phyloP scores from a whole-genome alignment of 2,888 invertebrate genomes.

The Agrilus mali region DNA sequence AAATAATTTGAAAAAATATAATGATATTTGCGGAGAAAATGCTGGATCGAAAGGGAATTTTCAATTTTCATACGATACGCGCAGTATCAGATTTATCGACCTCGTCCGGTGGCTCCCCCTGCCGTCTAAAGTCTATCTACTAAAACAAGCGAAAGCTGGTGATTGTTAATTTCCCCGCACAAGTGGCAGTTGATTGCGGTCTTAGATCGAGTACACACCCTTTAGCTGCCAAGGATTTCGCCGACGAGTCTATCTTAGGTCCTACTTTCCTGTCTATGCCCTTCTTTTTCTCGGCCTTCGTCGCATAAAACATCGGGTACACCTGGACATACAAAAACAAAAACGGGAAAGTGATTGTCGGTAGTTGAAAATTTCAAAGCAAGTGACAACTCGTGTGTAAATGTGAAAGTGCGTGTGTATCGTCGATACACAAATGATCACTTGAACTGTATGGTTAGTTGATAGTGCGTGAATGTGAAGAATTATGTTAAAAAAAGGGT shows the following conservation, averaged over 20 bases:
- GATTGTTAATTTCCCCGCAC: slow-evolving; percentile 25
- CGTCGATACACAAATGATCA: background rate
- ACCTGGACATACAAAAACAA: slow-evolving; percentile 17
- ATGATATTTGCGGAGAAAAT: no score
- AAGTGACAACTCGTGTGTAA: slow-evolving; percentile 15
- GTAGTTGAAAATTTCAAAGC: slow-evolving; percentile 10
- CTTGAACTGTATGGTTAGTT: background rate
- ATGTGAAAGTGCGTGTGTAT: background rate
- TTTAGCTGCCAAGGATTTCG: slow-evolving; percentile 53
- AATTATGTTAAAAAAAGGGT: slow-evolving; percentile 5
- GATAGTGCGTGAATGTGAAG: background rate
- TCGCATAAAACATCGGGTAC: slow-evolving; percentile 26
- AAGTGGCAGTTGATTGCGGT: slow-evolving; percentile 19
- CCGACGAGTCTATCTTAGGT: slow-evolving; percentile 39
- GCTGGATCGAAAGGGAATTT: background rate
- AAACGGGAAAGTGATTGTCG: slow-evolving; percentile 3
- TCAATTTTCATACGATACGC: slow-evolving; percentile 23
- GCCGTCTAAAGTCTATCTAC: slow-evolving; percentile 14
- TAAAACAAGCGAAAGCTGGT: slow-evolving; percentile 23
- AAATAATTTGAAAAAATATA: no score
- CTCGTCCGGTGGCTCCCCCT: slow-evolving; percentile 26
- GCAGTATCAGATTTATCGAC: slow-evolving; percentile 34
- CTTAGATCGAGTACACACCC: slow-evolving; percentile 42
- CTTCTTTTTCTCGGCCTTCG: slow-evolving; percentile 32
- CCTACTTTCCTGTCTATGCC: slow-evolving; percentile 31